Evolutionary conservation across 2,888 invertebrate genomes (phyloP).

Genomic region (Andrena bucephala): DNA sequence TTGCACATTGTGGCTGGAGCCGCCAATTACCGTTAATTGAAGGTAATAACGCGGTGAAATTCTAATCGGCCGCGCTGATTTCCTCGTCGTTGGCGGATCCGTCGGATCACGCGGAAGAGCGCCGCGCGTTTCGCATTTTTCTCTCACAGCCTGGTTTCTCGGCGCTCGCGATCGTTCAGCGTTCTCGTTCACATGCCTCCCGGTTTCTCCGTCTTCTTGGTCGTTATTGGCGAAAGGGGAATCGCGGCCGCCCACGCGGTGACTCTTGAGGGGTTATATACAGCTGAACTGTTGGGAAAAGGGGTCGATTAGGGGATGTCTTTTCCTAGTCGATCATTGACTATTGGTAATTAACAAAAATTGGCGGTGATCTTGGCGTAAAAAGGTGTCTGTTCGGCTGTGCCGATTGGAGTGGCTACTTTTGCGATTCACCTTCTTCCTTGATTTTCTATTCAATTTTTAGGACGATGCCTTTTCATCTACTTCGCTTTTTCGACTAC

Average conservation of each 20-base stretch:
- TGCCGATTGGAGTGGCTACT: neutral
- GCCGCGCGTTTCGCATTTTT: slow-evolving; percentile 34
- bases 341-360: too few species aligned
- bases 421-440: neutral
- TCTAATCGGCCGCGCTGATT: slow-evolving; percentile 12
- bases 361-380: neutral
- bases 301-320: too few species aligned
- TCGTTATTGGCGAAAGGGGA: slow-evolving; percentile 49
- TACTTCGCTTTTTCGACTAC: neutral
- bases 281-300: slow-evolving; percentile 19
- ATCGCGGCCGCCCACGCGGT: slow-evolving; percentile 41
- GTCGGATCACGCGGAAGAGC: slow-evolving; percentile 28
- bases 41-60: slow-evolving; percentile 33
- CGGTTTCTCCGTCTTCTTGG: slow-evolving; percentile 32
- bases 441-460: neutral
- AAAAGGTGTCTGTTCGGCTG: neutral
- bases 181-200: slow-evolving; percentile 43
- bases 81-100: slow-evolving; percentile 11
- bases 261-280: slow-evolving; percentile 35
- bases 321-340: too few species aligned
- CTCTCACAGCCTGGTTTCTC: slow-evolving; percentile 46
- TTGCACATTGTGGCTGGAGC: neutral
- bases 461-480: neutral
- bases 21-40: slow-evolving; percentile 23
- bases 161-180: slow-evolving; percentile 41